Conservation (phyloP, 2,888 invertebrate genomes). For the Priocnemis perturbator region DNA sequence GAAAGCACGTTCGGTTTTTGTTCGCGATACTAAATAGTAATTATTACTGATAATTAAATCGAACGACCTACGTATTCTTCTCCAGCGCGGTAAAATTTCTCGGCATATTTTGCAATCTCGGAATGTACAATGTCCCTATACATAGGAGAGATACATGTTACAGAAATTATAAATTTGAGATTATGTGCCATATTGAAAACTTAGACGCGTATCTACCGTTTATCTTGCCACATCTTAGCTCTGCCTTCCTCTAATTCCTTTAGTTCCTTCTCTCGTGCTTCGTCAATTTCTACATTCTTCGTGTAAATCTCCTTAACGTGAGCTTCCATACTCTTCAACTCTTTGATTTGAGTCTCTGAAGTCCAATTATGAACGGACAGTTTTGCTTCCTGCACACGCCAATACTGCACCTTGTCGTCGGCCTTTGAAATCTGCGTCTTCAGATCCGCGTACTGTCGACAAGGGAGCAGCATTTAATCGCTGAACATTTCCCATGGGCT, state of each 20-base stretch:
- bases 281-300: neutral
- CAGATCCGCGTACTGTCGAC: neutral
- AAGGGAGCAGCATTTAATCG: too few species aligned
- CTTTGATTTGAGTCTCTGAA: slow-evolving; percentile 14
- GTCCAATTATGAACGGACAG: slow-evolving; percentile 13
- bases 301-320: slow-evolving; percentile 2
- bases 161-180: too few species aligned
- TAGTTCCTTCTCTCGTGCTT: slow-evolving; percentile 27
- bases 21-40: too few species aligned
- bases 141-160: slow-evolving; percentile 4
- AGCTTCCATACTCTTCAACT: slow-evolving; percentile 5
- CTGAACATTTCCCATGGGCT: neutral
- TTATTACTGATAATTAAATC: too few species aligned
- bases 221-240: neutral
- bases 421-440: neutral
- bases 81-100: slow-evolving; percentile 25
- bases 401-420: neutral
- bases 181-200: too few species aligned
- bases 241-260: slow-evolving; percentile 12
- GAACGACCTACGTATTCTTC: slow-evolving; percentile 35
- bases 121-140: slow-evolving; percentile 19
- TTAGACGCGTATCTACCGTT: slow-evolving; percentile 22
- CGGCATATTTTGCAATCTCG: slow-evolving; percentile 10
- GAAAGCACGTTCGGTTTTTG: too few species aligned
- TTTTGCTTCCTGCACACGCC: slow-evolving; percentile 3